A percentile compares a stretch with the other conserved stretches of the same genome.
Evolutionary conservation across 1,140 invertebrate genomes (phyloP).

Genomic region (Yoshiicerus persimilis): DNA sequence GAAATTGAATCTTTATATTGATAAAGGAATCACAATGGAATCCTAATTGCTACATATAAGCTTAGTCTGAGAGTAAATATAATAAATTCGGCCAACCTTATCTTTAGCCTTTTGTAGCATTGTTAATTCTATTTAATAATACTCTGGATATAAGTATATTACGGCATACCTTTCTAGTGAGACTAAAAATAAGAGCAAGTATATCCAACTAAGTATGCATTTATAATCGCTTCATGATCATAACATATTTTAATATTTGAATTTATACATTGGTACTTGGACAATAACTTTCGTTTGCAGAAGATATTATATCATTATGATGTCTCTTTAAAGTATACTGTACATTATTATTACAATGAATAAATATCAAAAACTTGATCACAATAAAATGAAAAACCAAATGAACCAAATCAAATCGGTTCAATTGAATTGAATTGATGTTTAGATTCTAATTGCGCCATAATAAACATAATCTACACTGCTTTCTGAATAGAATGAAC

Average conservation of each 20-base stretch:
- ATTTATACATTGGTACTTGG: no score
- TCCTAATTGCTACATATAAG: background rate
- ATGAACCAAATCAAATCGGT: background rate
- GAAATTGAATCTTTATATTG: background rate
- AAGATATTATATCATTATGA: no score
- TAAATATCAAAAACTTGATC: no score
- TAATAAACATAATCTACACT: background rate
- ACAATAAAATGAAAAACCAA: background rate
- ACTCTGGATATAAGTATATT: no score
- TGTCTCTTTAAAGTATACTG: no score
- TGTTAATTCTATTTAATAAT: background rate
- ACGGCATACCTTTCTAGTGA: no score
- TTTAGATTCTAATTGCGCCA: background rate
- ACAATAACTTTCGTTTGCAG: no score
- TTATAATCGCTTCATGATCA: no score
- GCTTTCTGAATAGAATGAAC: background rate
- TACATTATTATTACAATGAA: no score
- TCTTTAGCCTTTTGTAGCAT: background rate
- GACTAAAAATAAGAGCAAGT: no score
- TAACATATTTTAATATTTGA: no score
- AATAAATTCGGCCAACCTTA: background rate
- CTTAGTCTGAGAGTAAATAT: background rate
- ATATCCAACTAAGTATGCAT: no score
- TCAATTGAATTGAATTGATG: background rate
- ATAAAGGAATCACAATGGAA: background rate